These are phyloP conservation scores for Marronus borbonicus DNA, from an alignment of 2,888 invertebrate species.

Conservation along the genomic window DNA sequence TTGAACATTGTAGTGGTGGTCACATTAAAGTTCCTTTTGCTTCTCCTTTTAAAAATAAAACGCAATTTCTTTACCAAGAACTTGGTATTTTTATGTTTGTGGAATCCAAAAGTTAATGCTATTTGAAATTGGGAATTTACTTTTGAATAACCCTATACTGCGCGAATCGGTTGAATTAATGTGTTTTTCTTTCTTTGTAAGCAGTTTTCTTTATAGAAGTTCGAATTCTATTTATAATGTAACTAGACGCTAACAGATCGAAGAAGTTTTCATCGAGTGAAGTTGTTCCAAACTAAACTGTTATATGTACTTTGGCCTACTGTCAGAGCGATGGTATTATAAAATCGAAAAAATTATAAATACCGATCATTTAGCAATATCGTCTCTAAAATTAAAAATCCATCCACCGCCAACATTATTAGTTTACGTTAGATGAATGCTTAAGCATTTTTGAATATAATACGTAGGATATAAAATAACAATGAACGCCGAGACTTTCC, in stretches of 20 bases:
- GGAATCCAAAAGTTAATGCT: too few relatives aligned
- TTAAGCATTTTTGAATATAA: constrained; percentile 34
- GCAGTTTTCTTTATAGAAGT: too few relatives aligned
- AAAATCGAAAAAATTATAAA: constrained; percentile 22
- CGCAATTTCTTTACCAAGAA: too few relatives aligned
- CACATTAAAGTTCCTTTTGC: too few relatives aligned
- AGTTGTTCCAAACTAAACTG: constrained; percentile 13
- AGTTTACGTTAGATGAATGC: constrained; percentile 31
- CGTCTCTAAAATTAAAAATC: constrained; percentile 33
- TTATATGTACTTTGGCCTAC: constrained; percentile 19
- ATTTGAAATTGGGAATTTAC: too few relatives aligned
- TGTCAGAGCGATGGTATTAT: background rate
- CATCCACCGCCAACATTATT: constrained; percentile 19
- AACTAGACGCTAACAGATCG: background rate
- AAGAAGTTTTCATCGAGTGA: background rate
- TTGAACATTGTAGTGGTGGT: too few relatives aligned
- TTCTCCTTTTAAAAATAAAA: too few relatives aligned
- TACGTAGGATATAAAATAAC: constrained; percentile 33
- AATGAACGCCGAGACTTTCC: constrained; percentile 24
- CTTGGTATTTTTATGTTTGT: too few relatives aligned
- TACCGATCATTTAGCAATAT: constrained; percentile 1
- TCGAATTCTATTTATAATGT: too few relatives aligned
- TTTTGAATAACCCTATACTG: too few relatives aligned
- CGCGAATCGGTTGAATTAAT: too few relatives aligned
- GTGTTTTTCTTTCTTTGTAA: too few relatives aligned